Base-by-base conservation (phyloP, 2,888 invertebrate genomes). In the Campopleginae sp. region DNA sequence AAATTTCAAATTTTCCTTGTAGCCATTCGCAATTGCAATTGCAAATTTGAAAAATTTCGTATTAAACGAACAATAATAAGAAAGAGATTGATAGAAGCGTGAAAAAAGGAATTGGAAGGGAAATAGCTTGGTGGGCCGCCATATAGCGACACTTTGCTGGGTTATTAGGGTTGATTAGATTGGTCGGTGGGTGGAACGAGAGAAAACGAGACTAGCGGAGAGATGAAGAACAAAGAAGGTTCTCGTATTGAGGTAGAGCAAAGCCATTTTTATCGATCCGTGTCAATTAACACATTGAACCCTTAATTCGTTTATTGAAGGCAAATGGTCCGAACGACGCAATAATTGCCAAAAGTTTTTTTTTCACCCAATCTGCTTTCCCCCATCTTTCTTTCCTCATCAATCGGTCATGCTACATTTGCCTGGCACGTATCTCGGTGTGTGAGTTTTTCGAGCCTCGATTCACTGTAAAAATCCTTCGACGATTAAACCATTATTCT, bases 141-240 rank as follows among this genome's bases (percentile, higher is more conserved):
- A 79, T 10, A 38, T 46, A 82, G 66, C 63, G 78, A 79, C 79
- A 71, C 82, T 85, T 82, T 85, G 78, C 82, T 82, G 78, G 75
- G 75, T 82, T 75, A 85, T 85, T 82, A 33, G 75, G 71, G 82
- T 79, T 82, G 81, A 84, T 85, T 85, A 82, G 85, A 85, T 79
- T 79, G 58, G 58, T 70, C n/a, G 42, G 19, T 66, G 79, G 44
- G 2, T 14, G 12, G 4, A 58, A 58, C 4, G 54, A 58, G 23
- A 27, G 54, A 27, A 58, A 58, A 58, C 27, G 23, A 54, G 54
- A 54, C 54, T 74, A 65, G 54, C 54, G 44, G 46, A 46, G 27
- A 48, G n/a, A 27, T 5, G 68, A 42, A 68, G 68, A 46, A 65
- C 27, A 23, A 51, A 38, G 6, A 27, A 12, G 27, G 10, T 51